Evolutionary conservation across 2,888 invertebrate genomes (phyloP), one percentile per base, ranked within the genome.

Genomic region (Drosophila lutescens): DNA sequence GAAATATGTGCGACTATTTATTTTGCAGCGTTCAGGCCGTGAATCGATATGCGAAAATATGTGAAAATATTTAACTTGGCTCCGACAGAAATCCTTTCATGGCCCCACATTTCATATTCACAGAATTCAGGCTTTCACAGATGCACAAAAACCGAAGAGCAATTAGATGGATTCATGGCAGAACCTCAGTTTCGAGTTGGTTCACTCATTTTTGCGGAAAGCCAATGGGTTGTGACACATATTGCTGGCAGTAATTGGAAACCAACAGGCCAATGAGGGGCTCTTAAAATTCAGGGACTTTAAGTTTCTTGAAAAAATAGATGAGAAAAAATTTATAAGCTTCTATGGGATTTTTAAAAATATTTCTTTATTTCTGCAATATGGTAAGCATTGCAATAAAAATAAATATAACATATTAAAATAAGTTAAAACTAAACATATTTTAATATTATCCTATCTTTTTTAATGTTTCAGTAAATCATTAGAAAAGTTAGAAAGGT

Each of bases 1-100:
- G 70, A 69, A 57, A 47, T 68, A 69, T 68, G 51, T 51, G 32
- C 20, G n/a, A 61, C 53, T 71, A 61, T 50, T 61, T 61, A 54
- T 70, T 59, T 54, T 26, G 9, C 7, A 43, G 38, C 36, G 36
- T 10, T 41, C 44, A 56, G 50, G 50, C 34, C 15, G 12, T 56
- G 36, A 47, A 68, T 51, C 44, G 40, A 51, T 26, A 41, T 26
- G 49, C 8, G 26, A 17, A 65, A 65, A n/a, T 26, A 47, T 26
- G 49, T 8, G 23, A 17, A 66, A 65, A 65, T 65, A 65, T 65
- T 38, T 43, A 30, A 36, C 32, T n/a, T 20, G 30, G 9, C 8
- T 34, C 2, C 1, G 49, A 49, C 0, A 30, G 30, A 26, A 1
- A 26, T 8, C 30, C 8, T 7, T 30, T 23, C 38, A 38, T 23